Evolutionary conservation across 2,888 invertebrate species (phyloP).

Genomic region (Napeogenes inachia): DNA sequence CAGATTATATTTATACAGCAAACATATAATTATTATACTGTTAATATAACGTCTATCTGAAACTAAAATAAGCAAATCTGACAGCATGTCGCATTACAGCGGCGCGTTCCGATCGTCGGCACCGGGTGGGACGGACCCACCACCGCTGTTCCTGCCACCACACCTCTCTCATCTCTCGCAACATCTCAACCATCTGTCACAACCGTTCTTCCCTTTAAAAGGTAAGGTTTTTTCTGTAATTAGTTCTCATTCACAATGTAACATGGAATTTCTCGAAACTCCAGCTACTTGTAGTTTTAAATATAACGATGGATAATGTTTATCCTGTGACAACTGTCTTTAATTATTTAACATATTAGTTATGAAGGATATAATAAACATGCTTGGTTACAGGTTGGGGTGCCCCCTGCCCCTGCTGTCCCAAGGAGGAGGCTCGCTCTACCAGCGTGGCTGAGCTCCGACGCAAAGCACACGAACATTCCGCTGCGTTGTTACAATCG

Average conservation of each 20-base stretch:
- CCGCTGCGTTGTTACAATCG: slow-evolving; percentile 89
- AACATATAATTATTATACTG: no score
- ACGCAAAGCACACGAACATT: slow-evolving; percentile 96
- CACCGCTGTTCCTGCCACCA: slow-evolving; percentile 90
- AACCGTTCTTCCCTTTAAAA: slow-evolving; percentile 90
- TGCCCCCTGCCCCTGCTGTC: slow-evolving; percentile 88
- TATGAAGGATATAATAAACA: neutral
- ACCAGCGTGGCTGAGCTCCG: slow-evolving; percentile 94
- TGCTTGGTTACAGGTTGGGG: slow-evolving; percentile 78
- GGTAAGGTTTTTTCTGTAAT: slow-evolving; percentile 71
- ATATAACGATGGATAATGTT: no score
- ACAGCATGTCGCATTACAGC: slow-evolving; percentile 32
- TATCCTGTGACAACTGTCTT: no score
- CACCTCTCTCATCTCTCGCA: slow-evolving; percentile 83
- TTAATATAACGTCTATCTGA: no score
- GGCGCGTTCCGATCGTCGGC: slow-evolving; percentile 61
- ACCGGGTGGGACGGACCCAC: slow-evolving; percentile 61
- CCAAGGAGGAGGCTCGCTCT: slow-evolving; percentile 84
- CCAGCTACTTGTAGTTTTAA: no score
- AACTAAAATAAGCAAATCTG: neutral
- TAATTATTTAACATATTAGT: no score
- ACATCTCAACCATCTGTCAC: slow-evolving; percentile 82
- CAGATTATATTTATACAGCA: no score
- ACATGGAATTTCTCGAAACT: no score
- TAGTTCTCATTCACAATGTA: no score